phyloP scores from a whole-genome alignment of 2,888 invertebrate genomes.

The Dicyrtomina minuta region DNA sequence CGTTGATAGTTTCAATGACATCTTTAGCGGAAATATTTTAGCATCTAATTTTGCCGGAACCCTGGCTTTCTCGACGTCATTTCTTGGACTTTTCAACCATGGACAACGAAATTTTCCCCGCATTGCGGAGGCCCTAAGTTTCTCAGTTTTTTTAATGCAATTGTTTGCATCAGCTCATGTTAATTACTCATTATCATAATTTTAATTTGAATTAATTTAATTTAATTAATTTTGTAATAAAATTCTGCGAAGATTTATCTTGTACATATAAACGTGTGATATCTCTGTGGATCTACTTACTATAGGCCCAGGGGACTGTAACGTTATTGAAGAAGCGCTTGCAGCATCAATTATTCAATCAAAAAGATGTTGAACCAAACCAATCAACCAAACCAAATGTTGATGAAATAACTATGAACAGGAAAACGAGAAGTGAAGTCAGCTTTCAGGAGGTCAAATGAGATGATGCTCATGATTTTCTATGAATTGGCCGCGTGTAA shows the following conservation, averaged over 20 bases:
- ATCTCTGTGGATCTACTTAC: no score
- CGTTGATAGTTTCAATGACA: conserved; percentile 16
- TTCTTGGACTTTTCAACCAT: background rate
- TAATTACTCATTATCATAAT: background rate
- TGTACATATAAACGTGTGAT: no score
- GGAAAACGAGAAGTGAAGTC: background rate
- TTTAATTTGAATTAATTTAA: no score
- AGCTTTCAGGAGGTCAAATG: no score
- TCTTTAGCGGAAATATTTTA: background rate
- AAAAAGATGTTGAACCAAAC: no score
- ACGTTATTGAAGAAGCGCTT: background rate
- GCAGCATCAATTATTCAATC: no score
- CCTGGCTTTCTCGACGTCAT: conserved; percentile 3
- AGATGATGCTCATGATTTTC: conserved; percentile 8
- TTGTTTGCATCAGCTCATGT: conserved; percentile 3
- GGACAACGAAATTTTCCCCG: no score
- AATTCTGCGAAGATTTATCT: no score
- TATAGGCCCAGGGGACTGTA: background rate
- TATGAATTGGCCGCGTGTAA: conserved; percentile 3
- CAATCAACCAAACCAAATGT: no score
- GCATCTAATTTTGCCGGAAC: background rate
- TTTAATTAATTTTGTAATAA: no score
- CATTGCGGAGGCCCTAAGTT: background rate
- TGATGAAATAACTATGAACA: no score
- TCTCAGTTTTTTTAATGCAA: background rate